Conservation (phyloP, 2,113 vertebrate species). For the Ursus arctos region DNA sequence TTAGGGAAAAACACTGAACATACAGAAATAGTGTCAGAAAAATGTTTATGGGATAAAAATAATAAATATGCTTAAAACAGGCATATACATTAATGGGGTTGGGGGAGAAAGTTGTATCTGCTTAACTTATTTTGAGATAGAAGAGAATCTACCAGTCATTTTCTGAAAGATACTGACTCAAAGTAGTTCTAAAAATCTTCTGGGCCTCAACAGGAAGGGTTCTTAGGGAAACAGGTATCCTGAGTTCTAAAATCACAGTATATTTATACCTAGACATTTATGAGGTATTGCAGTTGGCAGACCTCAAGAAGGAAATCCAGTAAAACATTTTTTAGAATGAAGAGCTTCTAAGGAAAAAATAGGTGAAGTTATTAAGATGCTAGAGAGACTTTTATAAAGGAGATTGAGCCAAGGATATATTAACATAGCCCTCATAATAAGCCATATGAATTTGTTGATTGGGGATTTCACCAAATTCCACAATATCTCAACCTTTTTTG, state of each 20-base stretch:
- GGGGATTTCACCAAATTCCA: neutral
- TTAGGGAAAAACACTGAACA: neutral
- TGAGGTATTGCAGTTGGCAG: neutral
- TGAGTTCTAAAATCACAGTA: neutral
- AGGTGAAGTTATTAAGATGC: neutral
- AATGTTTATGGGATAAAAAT: neutral
- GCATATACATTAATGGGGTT: fast-evolving
- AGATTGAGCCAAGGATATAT: neutral
- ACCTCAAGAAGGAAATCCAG: neutral
- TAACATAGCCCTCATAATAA: neutral
- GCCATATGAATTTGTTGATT: neutral
- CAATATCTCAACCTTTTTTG: fast-evolving
- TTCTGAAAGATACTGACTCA: neutral
- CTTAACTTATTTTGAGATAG: neutral
- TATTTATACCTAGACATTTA: neutral
- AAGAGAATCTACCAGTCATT: neutral
- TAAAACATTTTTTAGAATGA: neutral
- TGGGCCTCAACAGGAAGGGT: neutral
- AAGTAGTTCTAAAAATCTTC: neutral
- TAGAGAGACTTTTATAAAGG: conserved; percentile 9
- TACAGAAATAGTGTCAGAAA: conserved; percentile 10
- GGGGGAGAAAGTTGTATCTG: neutral
- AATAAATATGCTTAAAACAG: neutral
- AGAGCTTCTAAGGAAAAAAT: neutral
- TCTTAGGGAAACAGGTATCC: neutral